A percentile compares a stretch with the other conserved stretches of the same genome.
Evolutionary conservation across 2,113 vertebrate genomes (phyloP).

Genomic region (Pomatostomus ruficeps): DNA sequence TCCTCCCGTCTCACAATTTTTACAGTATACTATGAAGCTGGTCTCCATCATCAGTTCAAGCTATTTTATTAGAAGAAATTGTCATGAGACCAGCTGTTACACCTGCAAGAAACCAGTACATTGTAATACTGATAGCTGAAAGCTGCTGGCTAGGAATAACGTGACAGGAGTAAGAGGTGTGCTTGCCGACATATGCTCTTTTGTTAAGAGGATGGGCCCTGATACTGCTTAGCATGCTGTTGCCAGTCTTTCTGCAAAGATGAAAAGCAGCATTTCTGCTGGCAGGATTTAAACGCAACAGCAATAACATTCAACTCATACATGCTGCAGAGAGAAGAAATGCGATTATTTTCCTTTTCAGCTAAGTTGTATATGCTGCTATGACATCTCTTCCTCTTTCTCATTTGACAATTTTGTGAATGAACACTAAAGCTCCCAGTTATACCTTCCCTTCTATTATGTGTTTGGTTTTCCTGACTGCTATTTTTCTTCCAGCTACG

Average conservation of each 20-base stretch:
- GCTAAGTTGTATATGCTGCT: background rate
- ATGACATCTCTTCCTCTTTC: slow-evolving; percentile 8
- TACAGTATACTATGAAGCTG: background rate
- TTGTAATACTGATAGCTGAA: background rate
- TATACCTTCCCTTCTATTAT: background rate
- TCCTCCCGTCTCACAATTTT: background rate
- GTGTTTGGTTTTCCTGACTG: background rate
- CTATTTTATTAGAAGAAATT: background rate
- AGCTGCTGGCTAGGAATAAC: slow-evolving; percentile 6
- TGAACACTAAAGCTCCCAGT: background rate
- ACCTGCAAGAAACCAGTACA: slow-evolving; percentile 21
- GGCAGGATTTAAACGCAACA: slow-evolving; percentile 20
- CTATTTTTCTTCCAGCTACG: slow-evolving; percentile 23
- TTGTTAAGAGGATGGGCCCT: slow-evolving; percentile 13
- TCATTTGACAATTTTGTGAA: background rate
- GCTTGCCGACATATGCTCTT: slow-evolving; percentile 7
- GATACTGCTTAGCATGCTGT: slow-evolving; percentile 36
- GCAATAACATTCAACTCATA: slow-evolving; percentile 37
- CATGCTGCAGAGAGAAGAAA: slow-evolving; percentile 25
- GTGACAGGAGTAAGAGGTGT: background rate
- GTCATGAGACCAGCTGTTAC: slow-evolving; percentile 1
- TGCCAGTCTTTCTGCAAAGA: slow-evolving; percentile 22
- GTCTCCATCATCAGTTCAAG: slow-evolving; percentile 12
- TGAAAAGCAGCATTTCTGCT: slow-evolving; percentile 41
- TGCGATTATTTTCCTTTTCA: background rate